Base-by-base conservation (phyloP, 2,113 vertebrate genomes). In the Hemibagrus wyckioides region DNA sequence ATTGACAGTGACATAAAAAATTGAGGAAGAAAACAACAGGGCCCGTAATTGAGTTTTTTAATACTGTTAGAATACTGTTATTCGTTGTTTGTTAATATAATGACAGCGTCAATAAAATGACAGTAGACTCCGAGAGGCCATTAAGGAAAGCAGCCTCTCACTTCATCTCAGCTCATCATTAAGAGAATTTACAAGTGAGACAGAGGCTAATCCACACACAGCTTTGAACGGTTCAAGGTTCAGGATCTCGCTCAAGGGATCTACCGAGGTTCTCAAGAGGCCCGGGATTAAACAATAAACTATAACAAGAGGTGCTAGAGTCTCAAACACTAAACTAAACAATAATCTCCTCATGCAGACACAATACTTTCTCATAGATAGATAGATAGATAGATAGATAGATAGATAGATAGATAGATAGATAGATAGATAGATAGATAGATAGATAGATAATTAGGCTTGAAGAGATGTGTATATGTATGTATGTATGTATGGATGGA, bases 31-130 rank as follows among this genome's bases (percentile, higher is more conserved):
- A 83, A 80, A 83, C 39, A 36, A 23, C 48, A 81, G 54, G 23
- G 30, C 39, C 28, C 36, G 59, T 36, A n/a, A 77, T 71, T 41
- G 33, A 83, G 3, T 19, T 73, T 33, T 48, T 50, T 54, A 81
- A 81, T 61, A 14, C 19, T 61, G 19, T 54, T 84, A 73, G 14
- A 59, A 41, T 33, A 52, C 61, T 80, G 61, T 80, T 80, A 54
- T 86, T 80, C 8, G 6, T 63, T 67, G 59, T 80, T 86, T 41
- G 75, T 65, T 52, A 44, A 19, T 73, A 36, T 63, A 77, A 67
- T 33, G 54, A 65, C 84, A 80, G 54, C 56, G 52, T 85, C 83
- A 76, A 44, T 65, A 86, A 59, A 48, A 50, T 63, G 84, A 52
- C 69, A 67, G 83, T 11, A 57, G 23, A 59, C 83, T 75, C 23